A percentile compares a stretch with the other conserved stretches of the same genome.
Evolutionary conservation across 2,113 vertebrate species (phyloP).

Genomic region (Pyxicephalus adspersus): DNA sequence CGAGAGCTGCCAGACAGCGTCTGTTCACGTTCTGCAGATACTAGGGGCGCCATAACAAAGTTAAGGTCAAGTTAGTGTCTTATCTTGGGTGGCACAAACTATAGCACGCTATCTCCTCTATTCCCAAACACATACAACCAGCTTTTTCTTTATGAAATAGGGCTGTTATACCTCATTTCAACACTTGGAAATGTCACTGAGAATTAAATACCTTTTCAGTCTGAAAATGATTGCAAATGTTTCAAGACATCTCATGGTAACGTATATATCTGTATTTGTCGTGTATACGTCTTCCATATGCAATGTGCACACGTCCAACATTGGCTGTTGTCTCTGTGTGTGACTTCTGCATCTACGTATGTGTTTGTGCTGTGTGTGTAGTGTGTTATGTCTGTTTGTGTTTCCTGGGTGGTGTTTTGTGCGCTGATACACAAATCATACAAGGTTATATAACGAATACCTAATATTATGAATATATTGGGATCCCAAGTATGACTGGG

Average conservation of each 20-base stretch:
- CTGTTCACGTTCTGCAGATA: slow-evolving; percentile 83
- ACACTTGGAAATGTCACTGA: slow-evolving; percentile 63
- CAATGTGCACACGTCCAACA: neutral
- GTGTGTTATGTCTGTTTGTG: neutral
- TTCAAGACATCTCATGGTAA: slow-evolving; percentile 72
- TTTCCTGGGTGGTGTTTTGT: neutral
- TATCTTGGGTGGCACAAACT: slow-evolving; percentile 78
- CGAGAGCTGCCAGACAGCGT: slow-evolving; percentile 83
- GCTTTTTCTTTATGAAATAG: slow-evolving; percentile 42
- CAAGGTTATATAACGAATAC: too few relatives aligned
- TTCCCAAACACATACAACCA: slow-evolving; percentile 46
- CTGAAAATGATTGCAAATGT: slow-evolving; percentile 60
- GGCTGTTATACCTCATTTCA: slow-evolving; percentile 48
- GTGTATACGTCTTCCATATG: neutral
- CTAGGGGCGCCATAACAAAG: slow-evolving; percentile 93
- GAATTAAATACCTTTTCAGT: slow-evolving; percentile 59
- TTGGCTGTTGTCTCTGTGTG: neutral
- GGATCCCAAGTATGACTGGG: too few relatives aligned
- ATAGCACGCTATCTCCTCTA: slow-evolving; percentile 66
- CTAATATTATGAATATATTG: too few relatives aligned
- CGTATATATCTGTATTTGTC: slow-evolving; percentile 6
- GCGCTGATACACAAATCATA: neutral
- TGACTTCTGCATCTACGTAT: neutral
- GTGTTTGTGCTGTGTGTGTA: neutral
- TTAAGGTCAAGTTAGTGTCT: slow-evolving; percentile 99